Percentiles rank a stretch among this genome's conserved stretches.
phyloP scores from a whole-genome alignment of 2,888 invertebrate species.

The Taphrorychus bicolor region DNA sequence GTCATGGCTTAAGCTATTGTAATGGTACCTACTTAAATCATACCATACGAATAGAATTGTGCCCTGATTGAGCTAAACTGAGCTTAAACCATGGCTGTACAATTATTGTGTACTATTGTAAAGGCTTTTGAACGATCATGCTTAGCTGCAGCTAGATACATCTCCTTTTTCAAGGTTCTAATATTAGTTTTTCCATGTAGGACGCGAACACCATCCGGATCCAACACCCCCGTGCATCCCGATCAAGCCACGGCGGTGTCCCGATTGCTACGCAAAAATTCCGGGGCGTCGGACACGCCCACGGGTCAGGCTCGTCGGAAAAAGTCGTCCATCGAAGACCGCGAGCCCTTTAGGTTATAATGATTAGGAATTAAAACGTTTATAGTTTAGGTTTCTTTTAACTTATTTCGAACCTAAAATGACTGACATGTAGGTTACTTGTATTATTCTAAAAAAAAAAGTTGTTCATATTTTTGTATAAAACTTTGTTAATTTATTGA shows the following conservation, averaged over 20 bases:
- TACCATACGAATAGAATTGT: too few species aligned
- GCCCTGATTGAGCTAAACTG: too few species aligned
- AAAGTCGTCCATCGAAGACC: constrained; percentile 55
- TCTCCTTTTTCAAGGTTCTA: not conserved
- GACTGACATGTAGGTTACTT: constrained; percentile 56
- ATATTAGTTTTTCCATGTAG: constrained; percentile 56
- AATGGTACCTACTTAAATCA: too few species aligned
- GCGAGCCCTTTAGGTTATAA: constrained; percentile 80
- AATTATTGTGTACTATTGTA: too few species aligned
- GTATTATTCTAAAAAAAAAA: constrained; percentile 48
- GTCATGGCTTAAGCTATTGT: too few species aligned
- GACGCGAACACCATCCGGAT: constrained; percentile 79
- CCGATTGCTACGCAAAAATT: constrained; percentile 70
- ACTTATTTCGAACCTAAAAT: constrained; percentile 54
- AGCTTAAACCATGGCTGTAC: too few species aligned
- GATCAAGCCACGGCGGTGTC: constrained; percentile 70
- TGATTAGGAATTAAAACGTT: constrained; percentile 21
- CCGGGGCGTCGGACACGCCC: constrained; percentile 73
- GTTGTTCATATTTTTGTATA: constrained; percentile 59
- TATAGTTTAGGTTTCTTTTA: constrained; percentile 45
- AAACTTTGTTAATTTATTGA: constrained; percentile 47
- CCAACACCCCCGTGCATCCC: constrained; percentile 74
- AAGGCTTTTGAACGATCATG: too few species aligned
- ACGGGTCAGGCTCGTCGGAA: constrained; percentile 58
- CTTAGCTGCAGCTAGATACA: not conserved